Conservation (phyloP, 2,888 invertebrate genomes). For the Allophyes oxyacanthae region DNA sequence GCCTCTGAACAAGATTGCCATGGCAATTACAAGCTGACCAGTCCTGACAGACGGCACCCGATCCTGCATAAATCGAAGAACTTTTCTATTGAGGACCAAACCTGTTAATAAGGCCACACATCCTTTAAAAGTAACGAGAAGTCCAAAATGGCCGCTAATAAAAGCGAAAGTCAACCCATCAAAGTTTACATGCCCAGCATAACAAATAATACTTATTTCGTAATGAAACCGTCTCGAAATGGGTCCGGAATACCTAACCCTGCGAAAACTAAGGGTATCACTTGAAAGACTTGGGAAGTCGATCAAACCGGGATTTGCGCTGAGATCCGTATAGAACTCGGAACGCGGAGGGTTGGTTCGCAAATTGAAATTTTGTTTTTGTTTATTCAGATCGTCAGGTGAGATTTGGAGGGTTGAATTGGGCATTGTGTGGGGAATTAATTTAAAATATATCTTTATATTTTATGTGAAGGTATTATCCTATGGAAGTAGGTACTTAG, state of each 20-base stretch:
- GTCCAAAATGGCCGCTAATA: conserved; percentile 17
- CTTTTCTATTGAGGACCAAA: not conserved
- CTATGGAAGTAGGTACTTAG: not conserved
- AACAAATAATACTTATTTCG: conserved; percentile 21
- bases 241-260: conserved; percentile 71
- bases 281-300: conserved; percentile 70
- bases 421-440: conserved; percentile 39
- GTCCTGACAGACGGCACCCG: too few relatives aligned
- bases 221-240: conserved; percentile 62
- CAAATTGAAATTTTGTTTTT: conserved; percentile 84
- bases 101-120: conserved; percentile 1
- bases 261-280: conserved; percentile 70
- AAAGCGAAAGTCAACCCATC: conserved; percentile 26
- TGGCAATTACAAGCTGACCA: too few relatives aligned
- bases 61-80: too few relatives aligned
- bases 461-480: conserved; percentile 11
- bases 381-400: conserved; percentile 77
- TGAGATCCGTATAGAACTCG: conserved; percentile 65
- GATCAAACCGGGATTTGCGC: conserved; percentile 84
- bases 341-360: conserved; percentile 65
- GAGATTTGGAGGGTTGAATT: conserved; percentile 62
- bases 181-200: conserved; percentile 15
- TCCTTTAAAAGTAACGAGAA: conserved; percentile 9
- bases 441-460: conserved; percentile 36
- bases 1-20: too few relatives aligned